Conservation (phyloP, 2,888 invertebrate genomes). For the Brachypterus glaber region DNA sequence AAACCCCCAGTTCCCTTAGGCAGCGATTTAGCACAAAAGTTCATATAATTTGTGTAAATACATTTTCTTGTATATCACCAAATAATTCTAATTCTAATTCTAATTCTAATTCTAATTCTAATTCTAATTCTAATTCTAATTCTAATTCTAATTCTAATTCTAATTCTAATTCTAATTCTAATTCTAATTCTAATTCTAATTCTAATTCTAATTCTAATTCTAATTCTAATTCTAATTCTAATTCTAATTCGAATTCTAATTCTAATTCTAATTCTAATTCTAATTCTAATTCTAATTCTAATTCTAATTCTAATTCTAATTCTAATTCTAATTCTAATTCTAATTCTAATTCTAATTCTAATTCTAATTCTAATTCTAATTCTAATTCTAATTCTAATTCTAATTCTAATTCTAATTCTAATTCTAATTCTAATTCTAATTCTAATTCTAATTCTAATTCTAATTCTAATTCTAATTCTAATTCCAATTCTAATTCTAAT, state of each 20-base stretch:
- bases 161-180: neutral
- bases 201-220: neutral
- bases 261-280: neutral
- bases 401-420: constrained; percentile 1
- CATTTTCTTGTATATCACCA: too few species aligned
- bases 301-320: neutral
- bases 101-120: too few species aligned
- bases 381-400: neutral
- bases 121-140: neutral
- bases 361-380: neutral
- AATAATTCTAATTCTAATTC: too few species aligned
- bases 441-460: neutral
- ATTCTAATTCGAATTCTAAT: neutral
- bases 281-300: neutral
- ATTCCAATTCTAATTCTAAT: neutral
- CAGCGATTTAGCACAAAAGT: too few species aligned
- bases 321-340: constrained; percentile 1
- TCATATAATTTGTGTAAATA: too few species aligned
- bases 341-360: neutral
- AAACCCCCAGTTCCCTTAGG: too few species aligned
- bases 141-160: neutral
- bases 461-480: neutral
- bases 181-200: neutral
- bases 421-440: neutral
- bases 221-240: neutral